Evolutionary conservation across 2,113 vertebrate species (phyloP), one percentile per base, ranked within the genome.

Genomic region (Empidonax traillii): DNA sequence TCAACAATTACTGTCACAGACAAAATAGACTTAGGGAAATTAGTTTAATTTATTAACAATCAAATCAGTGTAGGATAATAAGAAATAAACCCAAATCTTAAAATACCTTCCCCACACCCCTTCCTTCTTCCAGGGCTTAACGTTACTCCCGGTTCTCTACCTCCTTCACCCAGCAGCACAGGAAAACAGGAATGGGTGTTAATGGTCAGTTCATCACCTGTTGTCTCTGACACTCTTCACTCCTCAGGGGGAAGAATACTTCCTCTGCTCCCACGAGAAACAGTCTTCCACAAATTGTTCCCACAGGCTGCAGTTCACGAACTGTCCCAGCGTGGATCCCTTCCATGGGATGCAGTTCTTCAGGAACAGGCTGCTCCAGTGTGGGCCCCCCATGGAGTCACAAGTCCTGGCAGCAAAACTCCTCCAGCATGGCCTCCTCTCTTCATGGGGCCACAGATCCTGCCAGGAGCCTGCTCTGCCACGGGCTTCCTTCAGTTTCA

Each of bases 31-130:
- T 18, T 55, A 9, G 21, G 6, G 25, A 55, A 83, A 62, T 41
- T 15, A 51, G 27, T 81, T 81, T 37, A 68, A 47, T 44, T 74
- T 33, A 46, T 62, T 35, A 62, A 47, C n/a, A 62, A 56, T 35
- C 24, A 62, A 55, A 47, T 41, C n/a, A 62, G 72, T 55, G 17
- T 76, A 62, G 13, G 25, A 49, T 49, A 62, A 76, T 31, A 22
- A 62, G 43, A 69, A 69, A 55, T 5, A 41, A 83, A 23, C 2
- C 12, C 12, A 56, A 76, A 69, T 31, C n/a, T 31, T 55, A 41
- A 56, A 90, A 23, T 6, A 33, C 14, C 8, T 69, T 56, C 8
- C 22, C 3, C 0, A 0, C 22, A 56, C 2, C 6, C 5, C 5
- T 43, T 56, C 22, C 31, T 43, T 56, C 72, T 49, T 77, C 41